Evolutionary conservation across 2,113 vertebrate genomes (phyloP), one percentile per base, ranked within the genome.

Genomic region (Gavia stellata): DNA sequence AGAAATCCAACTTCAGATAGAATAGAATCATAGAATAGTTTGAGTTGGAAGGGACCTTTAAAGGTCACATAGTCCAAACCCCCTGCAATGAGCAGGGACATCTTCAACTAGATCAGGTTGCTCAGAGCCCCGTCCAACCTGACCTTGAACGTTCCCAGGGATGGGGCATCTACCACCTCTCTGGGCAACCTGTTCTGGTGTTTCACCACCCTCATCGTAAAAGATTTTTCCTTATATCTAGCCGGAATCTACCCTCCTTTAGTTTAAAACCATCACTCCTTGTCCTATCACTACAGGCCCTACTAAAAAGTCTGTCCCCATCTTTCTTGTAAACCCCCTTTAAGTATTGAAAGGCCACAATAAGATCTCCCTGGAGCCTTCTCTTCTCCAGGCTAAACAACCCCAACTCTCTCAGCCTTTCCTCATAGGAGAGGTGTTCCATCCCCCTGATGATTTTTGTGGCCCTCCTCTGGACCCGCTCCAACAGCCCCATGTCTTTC

Each of bases 311-410:
- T 7, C 9, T 42, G 17, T 17, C 5, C 9, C 17, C 4, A 5
- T 18, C 55, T 65, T 80, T 65, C 42, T 6, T 19, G 1, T 2
- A 78, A 15, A 2, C 2, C 29, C 14, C 6, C 17, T 40, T 34
- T 7, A 58, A 6, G 24, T 36, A 36, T 6, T 47, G 17, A 42
- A 34, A 52, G 17, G 12, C 34, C 4, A 0, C 58, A 31, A 3
- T 12, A 58, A 72, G 9, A 2, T 10, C 7, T 72, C 31, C 12
- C 19, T 0, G 0, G 13, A 61, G 12, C 2, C 58, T 36, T 25
- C 15, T 25, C 3, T 70, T 50, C 65, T 78, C 38, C 36, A 58
- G 17, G 9, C 6, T 20, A 9, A 85, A 21, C 7, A 88, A 24
- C 2, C 8, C 4, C 8, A 61, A 6, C 9, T 12, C 2, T 28